Conservation (phyloP, 2,113 vertebrate genomes). For the Bubalus kerabau region DNA sequence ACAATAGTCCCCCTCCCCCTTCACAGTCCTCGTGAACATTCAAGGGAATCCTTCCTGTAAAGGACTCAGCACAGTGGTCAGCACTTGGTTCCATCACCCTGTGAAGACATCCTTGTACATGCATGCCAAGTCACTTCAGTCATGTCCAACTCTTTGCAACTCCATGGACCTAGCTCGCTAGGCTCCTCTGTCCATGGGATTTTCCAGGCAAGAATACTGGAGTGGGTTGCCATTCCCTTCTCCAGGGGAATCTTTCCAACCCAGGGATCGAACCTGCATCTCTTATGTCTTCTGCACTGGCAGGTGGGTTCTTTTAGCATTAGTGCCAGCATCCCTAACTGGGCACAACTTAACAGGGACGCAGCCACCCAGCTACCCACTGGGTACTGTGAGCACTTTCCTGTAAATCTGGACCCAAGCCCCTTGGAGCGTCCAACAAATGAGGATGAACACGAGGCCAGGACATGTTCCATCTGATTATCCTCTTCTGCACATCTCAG, state of each 20-base stretch:
- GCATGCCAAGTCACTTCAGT: background rate
- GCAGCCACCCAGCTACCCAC: background rate
- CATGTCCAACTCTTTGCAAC: background rate
- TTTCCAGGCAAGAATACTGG: background rate
- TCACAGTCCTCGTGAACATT: background rate
- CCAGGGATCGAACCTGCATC: rapidly evolving
- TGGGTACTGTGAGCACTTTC: no score
- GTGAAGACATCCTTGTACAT: rapidly evolving
- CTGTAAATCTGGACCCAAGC: background rate
- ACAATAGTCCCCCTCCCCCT: rapidly evolving
- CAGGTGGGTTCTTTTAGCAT: background rate
- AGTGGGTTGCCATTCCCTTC: background rate
- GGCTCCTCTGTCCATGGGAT: background rate
- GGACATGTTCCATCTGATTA: background rate
- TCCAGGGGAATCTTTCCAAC: background rate
- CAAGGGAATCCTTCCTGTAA: background rate
- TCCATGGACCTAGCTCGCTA: rapidly evolving
- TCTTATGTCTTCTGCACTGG: background rate
- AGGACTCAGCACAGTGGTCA: rapidly evolving
- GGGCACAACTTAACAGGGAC: background rate
- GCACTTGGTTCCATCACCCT: background rate
- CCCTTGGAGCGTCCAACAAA: background rate
- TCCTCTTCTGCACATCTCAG: background rate
- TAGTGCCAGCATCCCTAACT: rapidly evolving
- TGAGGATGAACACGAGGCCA: background rate